Evolutionary conservation across 2,888 invertebrate species (phyloP).

Genomic region (Chrysolina haemoptera): DNA sequence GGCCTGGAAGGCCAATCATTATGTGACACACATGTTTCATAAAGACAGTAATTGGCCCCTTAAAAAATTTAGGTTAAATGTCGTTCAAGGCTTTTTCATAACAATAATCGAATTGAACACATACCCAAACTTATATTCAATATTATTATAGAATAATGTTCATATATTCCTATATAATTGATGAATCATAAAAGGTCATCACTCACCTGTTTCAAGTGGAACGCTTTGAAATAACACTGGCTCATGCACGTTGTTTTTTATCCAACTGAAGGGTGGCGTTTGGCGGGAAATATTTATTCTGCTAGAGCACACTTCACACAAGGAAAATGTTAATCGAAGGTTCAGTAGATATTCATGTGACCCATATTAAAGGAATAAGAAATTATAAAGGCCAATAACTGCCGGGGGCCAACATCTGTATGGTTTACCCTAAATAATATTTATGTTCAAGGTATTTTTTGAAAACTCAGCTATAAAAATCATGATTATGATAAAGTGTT

Average conservation of each 20-base stretch:
- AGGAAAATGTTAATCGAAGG: background rate
- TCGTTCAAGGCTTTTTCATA: background rate
- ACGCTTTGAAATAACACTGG: background rate
- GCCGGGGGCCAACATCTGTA: conserved; percentile 9
- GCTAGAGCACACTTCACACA: background rate
- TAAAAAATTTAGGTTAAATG: background rate
- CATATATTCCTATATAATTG: background rate
- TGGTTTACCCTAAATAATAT: too few species aligned
- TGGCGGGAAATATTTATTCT: background rate
- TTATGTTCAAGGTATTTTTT: too few species aligned
- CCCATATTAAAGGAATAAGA: background rate
- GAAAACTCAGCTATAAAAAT: too few species aligned
- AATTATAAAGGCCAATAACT: conserved; percentile 18
- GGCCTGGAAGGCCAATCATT: background rate
- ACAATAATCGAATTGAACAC: background rate
- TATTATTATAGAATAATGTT: background rate
- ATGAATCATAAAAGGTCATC: background rate
- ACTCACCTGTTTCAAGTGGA: background rate
- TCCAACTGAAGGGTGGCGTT: background rate
- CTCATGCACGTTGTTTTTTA: background rate
- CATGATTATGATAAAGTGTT: too few species aligned
- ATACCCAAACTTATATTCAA: background rate
- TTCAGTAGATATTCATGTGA: background rate
- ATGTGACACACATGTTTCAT: background rate
- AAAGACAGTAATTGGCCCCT: conserved; percentile 3